A percentile compares a stretch with the other conserved stretches of the same genome.
Conservation (phyloP, 2,797 vertebrate genomes). For the Petrocephalus sullivani region DNA sequence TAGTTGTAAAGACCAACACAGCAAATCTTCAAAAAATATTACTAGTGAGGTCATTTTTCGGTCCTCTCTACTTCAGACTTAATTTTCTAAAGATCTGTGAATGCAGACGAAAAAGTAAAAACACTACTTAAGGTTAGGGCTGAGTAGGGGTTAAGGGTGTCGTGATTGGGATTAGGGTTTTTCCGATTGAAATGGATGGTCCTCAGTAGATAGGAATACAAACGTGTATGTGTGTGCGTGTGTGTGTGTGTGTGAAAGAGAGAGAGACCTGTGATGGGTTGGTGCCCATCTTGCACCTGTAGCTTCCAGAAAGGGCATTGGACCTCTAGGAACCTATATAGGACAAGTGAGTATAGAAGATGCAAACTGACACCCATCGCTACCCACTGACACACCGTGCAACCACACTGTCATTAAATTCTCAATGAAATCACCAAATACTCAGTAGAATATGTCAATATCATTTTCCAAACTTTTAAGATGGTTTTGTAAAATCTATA, state of each 20-base stretch:
- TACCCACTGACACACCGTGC: background rate
- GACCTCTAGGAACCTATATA: background rate
- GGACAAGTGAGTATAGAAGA: background rate
- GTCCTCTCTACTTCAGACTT: no score
- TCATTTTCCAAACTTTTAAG: background rate
- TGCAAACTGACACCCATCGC: background rate
- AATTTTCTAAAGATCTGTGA: no score
- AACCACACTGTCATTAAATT: background rate
- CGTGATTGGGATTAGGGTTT: background rate
- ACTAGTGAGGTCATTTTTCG: no score
- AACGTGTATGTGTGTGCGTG: background rate
- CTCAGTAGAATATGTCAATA: background rate
- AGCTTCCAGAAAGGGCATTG: no score
- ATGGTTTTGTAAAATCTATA: background rate
- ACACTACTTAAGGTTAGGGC: no score
- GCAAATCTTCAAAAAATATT: no score
- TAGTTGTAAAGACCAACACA: no score
- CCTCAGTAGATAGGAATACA: background rate
- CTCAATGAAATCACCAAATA: background rate
- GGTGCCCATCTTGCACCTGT: background rate
- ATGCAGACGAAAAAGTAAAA: no score
- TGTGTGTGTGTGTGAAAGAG: background rate
- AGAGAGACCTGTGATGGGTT: background rate
- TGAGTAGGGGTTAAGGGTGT: no score
- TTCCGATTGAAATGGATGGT: background rate